Percentiles rank a stretch among this genome's conserved stretches.
Conservation (phyloP, 2,797 vertebrate genomes). For the Phylloscopus collybita region DNA sequence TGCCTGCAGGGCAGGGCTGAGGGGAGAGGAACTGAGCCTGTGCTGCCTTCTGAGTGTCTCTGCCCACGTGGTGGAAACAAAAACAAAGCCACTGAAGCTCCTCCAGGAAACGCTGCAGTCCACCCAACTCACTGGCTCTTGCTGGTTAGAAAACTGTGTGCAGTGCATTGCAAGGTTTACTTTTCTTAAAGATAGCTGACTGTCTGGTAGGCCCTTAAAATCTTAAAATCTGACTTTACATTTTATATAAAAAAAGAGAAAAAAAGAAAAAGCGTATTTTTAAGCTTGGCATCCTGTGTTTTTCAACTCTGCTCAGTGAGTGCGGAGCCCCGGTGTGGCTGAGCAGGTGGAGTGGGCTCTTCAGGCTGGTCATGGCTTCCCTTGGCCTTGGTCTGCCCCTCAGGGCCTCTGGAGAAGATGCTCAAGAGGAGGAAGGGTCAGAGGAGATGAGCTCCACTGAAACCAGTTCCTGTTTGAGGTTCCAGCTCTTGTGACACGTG, state of each 20-base stretch:
- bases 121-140: neutral
- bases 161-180: slow-evolving; percentile 11
- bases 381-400: neutral
- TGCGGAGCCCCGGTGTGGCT: neutral
- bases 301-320: neutral
- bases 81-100: neutral
- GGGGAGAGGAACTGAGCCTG: neutral
- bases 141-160: neutral
- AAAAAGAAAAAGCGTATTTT: slow-evolving; percentile 10
- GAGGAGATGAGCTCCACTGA: neutral
- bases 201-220: neutral
- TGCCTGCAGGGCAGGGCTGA: neutral
- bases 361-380: neutral
- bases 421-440: neutral
- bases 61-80: neutral
- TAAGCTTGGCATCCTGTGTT: slow-evolving; percentile 19
- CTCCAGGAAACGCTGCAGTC: neutral
- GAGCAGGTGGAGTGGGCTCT: neutral
- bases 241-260: neutral
- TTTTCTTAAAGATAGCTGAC: neutral
- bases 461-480: neutral
- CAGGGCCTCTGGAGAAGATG: neutral
- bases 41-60: neutral
- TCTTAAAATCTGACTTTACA: neutral
- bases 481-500: neutral